These are phyloP conservation scores for Grantiella picta DNA, from an alignment of 2,113 vertebrate species.

Conservation along the genomic window DNA sequence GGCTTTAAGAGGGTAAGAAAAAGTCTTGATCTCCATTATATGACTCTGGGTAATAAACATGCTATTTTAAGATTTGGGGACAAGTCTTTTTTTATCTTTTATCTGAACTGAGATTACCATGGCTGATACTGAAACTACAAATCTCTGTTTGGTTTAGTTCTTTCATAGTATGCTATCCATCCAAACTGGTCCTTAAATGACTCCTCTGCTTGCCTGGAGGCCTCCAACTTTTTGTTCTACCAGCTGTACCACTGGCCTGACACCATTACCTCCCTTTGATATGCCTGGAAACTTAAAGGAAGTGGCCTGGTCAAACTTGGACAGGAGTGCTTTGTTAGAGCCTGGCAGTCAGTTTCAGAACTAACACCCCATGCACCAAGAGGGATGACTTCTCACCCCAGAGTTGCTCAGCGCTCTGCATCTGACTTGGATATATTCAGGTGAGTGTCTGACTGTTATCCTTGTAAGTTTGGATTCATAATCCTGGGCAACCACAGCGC, in stretches of 20 bases:
- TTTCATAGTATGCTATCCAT: not conserved
- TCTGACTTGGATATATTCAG: not conserved
- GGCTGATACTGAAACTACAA: not conserved
- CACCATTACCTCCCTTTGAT: not conserved
- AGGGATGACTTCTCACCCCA: not conserved
- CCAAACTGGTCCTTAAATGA: not conserved
- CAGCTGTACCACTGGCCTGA: not conserved
- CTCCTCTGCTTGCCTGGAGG: not conserved
- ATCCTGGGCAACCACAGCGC: not conserved
- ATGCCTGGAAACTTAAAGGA: not conserved
- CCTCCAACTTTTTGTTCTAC: not conserved
- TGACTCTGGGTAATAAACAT: not conserved
- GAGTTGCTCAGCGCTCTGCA: not conserved
- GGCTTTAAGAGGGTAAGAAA: not conserved
- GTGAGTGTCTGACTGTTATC: not conserved
- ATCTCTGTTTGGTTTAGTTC: not conserved
- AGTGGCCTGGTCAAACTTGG: not conserved
- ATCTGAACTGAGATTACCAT: not conserved
- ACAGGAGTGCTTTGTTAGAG: not conserved
- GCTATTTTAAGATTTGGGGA: not conserved
- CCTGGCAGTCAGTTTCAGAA: not conserved
- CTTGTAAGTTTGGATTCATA: not conserved
- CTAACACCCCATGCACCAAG: not conserved
- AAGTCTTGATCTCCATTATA: not conserved
- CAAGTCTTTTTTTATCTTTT: not conserved